phyloP scores from a whole-genome alignment of 2,888 invertebrate species.

The Scaptodrosophila latifasciaeformis region DNA sequence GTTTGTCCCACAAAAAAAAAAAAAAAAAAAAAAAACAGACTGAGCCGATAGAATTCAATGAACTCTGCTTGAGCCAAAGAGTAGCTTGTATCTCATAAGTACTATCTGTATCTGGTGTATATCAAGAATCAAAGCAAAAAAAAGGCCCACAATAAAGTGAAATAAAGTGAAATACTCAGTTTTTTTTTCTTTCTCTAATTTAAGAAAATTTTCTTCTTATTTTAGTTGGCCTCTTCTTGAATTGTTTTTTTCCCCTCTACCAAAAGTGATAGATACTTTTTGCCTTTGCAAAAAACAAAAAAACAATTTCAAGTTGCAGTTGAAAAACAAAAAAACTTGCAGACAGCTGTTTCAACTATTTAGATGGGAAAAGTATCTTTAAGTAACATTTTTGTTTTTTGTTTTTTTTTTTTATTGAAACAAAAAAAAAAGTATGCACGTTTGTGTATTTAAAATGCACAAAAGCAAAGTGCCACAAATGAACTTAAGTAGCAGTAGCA shows the following conservation, averaged over 20 bases:
- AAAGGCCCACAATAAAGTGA: neutral
- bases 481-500: slow-evolving; percentile 52
- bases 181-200: neutral
- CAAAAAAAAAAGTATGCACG: slow-evolving; percentile 8
- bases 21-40: too few species aligned
- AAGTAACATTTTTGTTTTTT: too few species aligned
- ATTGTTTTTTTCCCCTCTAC: too few species aligned
- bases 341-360: too few species aligned
- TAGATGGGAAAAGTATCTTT: neutral
- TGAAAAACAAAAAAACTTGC: too few species aligned
- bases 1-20: neutral
- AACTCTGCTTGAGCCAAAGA: neutral
- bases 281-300: too few species aligned
- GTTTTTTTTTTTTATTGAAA: slow-evolving; percentile 1
- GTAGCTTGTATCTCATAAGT: neutral
- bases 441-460: slow-evolving; percentile 53
- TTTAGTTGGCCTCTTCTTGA: too few species aligned
- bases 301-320: too few species aligned
- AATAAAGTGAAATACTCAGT: slow-evolving; percentile 25
- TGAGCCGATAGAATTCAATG: neutral
- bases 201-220: too few species aligned
- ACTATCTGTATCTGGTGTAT: neutral
- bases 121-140: neutral
- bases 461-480: slow-evolving; percentile 61
- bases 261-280: too few species aligned